Percentiles rank a stretch among this genome's conserved stretches.
These are phyloP conservation scores for Aphis gossypii DNA, from an alignment of 1,140 invertebrate species.

Conservation along the genomic window DNA sequence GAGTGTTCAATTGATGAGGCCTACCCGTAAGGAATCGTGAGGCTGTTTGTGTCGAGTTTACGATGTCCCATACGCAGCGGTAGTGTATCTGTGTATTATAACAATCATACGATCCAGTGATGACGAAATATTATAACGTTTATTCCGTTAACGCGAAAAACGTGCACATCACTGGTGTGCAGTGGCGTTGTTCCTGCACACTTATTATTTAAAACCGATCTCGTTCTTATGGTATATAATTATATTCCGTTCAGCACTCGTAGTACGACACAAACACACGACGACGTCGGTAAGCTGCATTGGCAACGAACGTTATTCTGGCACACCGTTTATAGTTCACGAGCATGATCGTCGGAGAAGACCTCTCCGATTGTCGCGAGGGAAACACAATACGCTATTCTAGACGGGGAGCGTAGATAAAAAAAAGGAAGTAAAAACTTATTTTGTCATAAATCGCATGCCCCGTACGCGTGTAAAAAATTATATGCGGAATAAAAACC, in stretches of 20 bases:
- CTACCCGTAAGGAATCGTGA: constrained; percentile 23
- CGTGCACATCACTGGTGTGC: background rate
- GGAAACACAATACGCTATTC: background rate
- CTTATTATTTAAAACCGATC: background rate
- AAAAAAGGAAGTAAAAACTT: background rate
- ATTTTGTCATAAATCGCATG: background rate
- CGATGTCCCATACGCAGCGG: background rate
- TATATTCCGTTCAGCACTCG: background rate
- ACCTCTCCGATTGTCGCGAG: background rate
- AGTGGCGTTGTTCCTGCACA: background rate
- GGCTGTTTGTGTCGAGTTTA: background rate
- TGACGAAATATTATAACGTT: background rate
- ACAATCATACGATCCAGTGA: background rate
- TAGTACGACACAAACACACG: background rate
- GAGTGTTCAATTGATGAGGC: background rate
- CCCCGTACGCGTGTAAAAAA: background rate
- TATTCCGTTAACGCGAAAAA: background rate
- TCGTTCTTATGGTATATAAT: background rate
- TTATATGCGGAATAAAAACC: background rate
- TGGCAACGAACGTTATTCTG: background rate
- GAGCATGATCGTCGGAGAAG: background rate
- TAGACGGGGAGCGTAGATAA: background rate
- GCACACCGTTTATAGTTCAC: background rate
- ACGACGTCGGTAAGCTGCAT: background rate
- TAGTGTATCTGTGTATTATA: background rate